A percentile compares a stretch with the other conserved stretches of the same genome.
These are phyloP conservation scores for Pammene fasciana DNA, from an alignment of 2,888 invertebrate species.

Conservation along the genomic window DNA sequence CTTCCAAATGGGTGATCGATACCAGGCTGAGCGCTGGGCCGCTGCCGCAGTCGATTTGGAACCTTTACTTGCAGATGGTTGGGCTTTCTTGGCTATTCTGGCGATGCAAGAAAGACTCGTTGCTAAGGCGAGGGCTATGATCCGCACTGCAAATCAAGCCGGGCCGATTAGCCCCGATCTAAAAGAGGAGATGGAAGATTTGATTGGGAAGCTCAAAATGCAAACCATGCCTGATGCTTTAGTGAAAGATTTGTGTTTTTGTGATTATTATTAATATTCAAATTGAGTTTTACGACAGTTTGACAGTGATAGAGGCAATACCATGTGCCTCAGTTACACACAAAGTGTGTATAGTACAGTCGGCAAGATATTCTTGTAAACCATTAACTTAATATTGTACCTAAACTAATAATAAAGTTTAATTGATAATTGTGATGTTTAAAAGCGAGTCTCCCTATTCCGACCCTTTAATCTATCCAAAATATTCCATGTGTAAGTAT, in stretches of 20 bases:
- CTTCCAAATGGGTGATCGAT: constrained; percentile 56
- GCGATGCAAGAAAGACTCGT: constrained; percentile 64
- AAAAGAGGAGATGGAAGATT: constrained; percentile 58
- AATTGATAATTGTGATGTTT: too few relatives aligned
- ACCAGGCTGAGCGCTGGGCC: constrained; percentile 70
- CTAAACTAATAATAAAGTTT: too few relatives aligned
- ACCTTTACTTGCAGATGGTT: constrained; percentile 71
- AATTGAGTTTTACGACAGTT: too few relatives aligned
- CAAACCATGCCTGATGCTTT: constrained; percentile 62
- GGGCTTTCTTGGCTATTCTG: constrained; percentile 70
- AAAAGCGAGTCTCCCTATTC: too few relatives aligned
- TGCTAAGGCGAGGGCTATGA: constrained; percentile 64
- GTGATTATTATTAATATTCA: constrained; percentile 56
- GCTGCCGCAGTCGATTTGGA: constrained; percentile 69
- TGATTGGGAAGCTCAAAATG: constrained; percentile 57
- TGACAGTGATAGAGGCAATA: too few relatives aligned
- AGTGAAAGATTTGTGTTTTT: constrained; percentile 66
- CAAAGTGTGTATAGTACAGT: too few relatives aligned
- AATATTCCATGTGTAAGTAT: not conserved
- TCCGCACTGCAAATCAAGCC: constrained; percentile 70
- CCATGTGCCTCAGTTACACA: too few relatives aligned
- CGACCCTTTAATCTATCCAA: not conserved
- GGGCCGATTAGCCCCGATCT: constrained; percentile 67
- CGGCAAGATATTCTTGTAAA: too few relatives aligned
- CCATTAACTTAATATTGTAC: too few relatives aligned